Conservation (phyloP, 2,888 invertebrate genomes). For the Sepioteuthis lessoniana region DNA sequence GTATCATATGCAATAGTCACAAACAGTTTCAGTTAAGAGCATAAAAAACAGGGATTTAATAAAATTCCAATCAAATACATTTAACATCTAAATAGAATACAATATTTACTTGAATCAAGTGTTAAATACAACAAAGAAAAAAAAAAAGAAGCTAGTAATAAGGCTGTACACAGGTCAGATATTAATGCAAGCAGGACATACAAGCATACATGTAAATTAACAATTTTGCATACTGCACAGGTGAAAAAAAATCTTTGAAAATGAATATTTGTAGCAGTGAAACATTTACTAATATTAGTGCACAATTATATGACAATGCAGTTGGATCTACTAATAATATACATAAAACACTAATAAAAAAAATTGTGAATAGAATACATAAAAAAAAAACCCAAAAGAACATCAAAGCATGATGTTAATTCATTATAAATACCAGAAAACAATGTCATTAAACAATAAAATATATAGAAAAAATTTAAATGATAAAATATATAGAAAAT, state of each 20-base stretch:
- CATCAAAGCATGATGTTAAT: neutral
- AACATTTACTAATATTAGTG: neutral
- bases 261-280: neutral
- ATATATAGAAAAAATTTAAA: no score
- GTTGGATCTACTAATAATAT: neutral
- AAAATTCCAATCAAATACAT: no score
- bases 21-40: no score
- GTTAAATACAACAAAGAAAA: neutral
- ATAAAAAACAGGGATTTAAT: no score
- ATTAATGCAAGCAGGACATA: neutral
- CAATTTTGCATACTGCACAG: neutral
- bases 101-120: no score
- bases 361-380: neutral
- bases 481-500: no score
- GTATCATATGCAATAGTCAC: no score
- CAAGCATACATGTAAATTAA: neutral
- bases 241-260: neutral
- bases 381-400: neutral
- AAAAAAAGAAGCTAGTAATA: neutral
- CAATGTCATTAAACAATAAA: no score
- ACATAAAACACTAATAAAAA: no score
- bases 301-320: neutral
- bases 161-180: neutral
- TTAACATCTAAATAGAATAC: no score
- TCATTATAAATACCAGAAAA: no score